Base-by-base conservation (phyloP, 2,888 invertebrate genomes). In the Lochmaea crataegi region DNA sequence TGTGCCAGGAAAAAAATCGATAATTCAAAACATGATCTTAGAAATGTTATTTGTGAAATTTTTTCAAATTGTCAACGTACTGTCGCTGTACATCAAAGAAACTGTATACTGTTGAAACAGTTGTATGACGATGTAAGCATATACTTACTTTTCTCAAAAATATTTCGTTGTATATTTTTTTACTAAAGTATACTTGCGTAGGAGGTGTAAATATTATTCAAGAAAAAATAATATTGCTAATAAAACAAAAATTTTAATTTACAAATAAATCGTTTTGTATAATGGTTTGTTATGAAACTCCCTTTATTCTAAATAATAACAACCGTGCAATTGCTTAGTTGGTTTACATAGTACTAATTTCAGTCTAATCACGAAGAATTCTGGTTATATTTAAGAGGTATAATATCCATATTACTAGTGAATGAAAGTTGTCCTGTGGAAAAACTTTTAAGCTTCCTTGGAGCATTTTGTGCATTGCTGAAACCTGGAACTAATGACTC, bases 31-130 rank as follows among this genome's bases (percentile, higher is more conserved):
- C 5, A 14, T 14, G 9, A 3, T 26, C 9, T 71, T 60, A 68
- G 60, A 48, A 64, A 61, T 88, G 80, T 90, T 91, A 82, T 91
- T 56, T 92, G 85, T 88, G 90, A 80, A 41, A 67, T 77, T 45
- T 76, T 77, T 65, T 42, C 56, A 5, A 90, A 90, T 80, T 91
- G 91, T 16, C 93, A 93, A 82, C 89, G 88, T 73, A 91, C 90
- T 78, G 90, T 91, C 77, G 91, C 92, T 5, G 90, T 89, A 77
- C 93, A 93, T 83, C 90, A 90, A 76, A 90, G 90, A 82, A 90
- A 90, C 78, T 86, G 89, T 0, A 91, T 91, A 77, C 90, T 91
- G 82, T 86, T 93, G 85, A 88, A 87, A 56, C 90, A 90, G 82
- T 83, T 91, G 10, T 92, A 91, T 81, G 88, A 89, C 77, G 90